Evolutionary conservation across 2,797 vertebrate genomes (phyloP).

Genomic region (Spea hammondii): DNA sequence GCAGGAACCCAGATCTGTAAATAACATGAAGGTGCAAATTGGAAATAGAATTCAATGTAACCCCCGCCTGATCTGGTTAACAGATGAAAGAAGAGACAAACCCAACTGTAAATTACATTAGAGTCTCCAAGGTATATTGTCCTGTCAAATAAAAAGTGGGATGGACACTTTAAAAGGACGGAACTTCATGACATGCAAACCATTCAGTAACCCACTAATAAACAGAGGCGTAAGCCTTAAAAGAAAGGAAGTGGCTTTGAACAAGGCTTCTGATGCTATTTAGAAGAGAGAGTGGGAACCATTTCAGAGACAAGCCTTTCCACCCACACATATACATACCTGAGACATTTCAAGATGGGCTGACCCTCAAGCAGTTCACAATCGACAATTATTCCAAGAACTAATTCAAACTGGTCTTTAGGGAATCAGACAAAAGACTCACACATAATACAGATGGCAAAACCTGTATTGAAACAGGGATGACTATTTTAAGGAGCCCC

Average conservation of each 20-base stretch:
- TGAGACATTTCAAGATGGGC: too few species aligned
- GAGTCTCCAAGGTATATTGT: not conserved
- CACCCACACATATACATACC: too few species aligned
- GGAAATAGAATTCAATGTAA: not conserved
- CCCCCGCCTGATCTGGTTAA: not conserved
- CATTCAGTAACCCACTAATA: not conserved
- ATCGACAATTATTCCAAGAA: too few species aligned
- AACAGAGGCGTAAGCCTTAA: not conserved
- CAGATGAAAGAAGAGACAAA: not conserved
- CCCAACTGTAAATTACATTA: not conserved
- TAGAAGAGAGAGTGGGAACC: too few species aligned
- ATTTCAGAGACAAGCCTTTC: too few species aligned
- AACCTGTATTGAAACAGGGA: too few species aligned
- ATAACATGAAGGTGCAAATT: constrained; percentile 31
- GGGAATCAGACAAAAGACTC: too few species aligned
- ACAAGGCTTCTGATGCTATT: not conserved
- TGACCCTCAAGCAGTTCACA: too few species aligned
- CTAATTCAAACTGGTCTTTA: too few species aligned
- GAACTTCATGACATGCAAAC: not conserved
- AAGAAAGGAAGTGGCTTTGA: constrained; percentile 6
- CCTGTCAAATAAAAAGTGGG: not conserved
- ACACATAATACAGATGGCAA: too few species aligned
- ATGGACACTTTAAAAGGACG: not conserved
- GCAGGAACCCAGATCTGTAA: not conserved
- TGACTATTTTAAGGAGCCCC: too few species aligned